Evolutionary conservation across 2,797 vertebrate species (phyloP), one percentile per base, ranked within the genome.

Genomic region (Novumbra hubbsi): DNA sequence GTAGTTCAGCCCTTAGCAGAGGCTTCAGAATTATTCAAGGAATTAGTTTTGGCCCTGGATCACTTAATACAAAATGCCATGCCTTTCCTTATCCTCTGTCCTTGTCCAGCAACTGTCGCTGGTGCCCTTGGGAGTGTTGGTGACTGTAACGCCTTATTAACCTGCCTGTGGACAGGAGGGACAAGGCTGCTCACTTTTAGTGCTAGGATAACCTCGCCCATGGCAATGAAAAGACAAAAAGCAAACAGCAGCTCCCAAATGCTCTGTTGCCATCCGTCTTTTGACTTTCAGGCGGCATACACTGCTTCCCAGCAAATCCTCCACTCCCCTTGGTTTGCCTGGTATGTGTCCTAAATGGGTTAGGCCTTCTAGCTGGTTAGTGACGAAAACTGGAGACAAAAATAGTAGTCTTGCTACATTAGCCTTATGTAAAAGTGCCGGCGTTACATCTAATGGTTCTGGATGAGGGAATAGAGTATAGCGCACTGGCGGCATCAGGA

Each of bases 361-460:
- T 19, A 66, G 19, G 38, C 32, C 21, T 30, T 4, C 62, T 64
- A 64, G 62, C 12, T 64, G 17, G 30, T 6, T 66, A 5, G 32
- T 16, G 17, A 66, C 17, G 4, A 17, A 41, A 66, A 34, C 32
- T 4, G 7, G 9, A 65, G 17, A 65, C 50, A 57, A 34, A 34
- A 66, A 66, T 30, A 66, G 9, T 27, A 19, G 21, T 48, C 38
- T 16, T 24, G 79, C 78, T 57, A 60, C 77, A 77, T 83, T 80
- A 81, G 65, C 74, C 45, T 71, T 15, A 70, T 48, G 78, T 68
- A 64, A 84, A 84, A 80, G 60, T 28, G 52, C 79, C 68, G 74
- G 79, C 75, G 24, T 71, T 73, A 75, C 77, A 81, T 81, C 73
- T 28, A 72, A 77, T 28, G 77, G 24, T 32, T 30, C 50, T 55